Conservation (phyloP, 2,113 vertebrate species). For the Budorcas taxicolor region DNA sequence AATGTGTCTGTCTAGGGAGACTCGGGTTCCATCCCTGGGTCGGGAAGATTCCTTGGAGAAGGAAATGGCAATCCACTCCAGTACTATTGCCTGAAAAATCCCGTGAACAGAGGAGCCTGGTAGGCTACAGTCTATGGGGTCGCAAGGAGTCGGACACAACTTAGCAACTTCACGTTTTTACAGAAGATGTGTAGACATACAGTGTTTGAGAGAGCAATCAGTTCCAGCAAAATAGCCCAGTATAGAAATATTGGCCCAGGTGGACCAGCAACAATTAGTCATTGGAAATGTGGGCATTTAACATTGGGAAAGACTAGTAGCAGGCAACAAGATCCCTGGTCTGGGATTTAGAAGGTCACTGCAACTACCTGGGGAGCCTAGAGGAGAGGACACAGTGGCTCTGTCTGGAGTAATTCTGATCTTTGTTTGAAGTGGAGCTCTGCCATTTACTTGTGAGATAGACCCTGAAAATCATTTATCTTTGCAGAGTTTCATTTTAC, state of each 20-base stretch:
- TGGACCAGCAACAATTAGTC: not conserved
- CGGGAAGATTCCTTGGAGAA: too few relatives aligned
- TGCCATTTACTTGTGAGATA: not conserved
- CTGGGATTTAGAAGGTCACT: not conserved
- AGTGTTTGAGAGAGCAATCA: not conserved
- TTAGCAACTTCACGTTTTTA: not conserved
- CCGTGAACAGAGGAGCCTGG: too few relatives aligned
- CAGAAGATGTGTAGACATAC: not conserved
- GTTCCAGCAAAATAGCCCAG: not conserved
- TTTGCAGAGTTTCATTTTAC: not conserved
- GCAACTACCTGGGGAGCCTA: not conserved
- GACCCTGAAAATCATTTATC: not conserved
- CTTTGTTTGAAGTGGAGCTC: not conserved
- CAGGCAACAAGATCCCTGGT: not conserved
- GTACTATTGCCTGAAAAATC: too few relatives aligned
- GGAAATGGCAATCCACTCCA: too few relatives aligned
- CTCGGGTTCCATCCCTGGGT: too few relatives aligned
- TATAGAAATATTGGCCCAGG: not conserved
- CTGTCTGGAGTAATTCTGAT: not conserved
- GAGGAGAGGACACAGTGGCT: not conserved
- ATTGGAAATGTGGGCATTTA: not conserved
- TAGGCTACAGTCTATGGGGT: too few relatives aligned
- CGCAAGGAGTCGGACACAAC: too few relatives aligned
- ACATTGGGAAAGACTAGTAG: not conserved
- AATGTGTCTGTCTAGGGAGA: not conserved